A percentile compares a stretch with the other conserved stretches of the same genome.
These are phyloP conservation scores for Pipistrellus kuhlii DNA, from an alignment of 2,797 vertebrate genomes.

Conservation along the genomic window DNA sequence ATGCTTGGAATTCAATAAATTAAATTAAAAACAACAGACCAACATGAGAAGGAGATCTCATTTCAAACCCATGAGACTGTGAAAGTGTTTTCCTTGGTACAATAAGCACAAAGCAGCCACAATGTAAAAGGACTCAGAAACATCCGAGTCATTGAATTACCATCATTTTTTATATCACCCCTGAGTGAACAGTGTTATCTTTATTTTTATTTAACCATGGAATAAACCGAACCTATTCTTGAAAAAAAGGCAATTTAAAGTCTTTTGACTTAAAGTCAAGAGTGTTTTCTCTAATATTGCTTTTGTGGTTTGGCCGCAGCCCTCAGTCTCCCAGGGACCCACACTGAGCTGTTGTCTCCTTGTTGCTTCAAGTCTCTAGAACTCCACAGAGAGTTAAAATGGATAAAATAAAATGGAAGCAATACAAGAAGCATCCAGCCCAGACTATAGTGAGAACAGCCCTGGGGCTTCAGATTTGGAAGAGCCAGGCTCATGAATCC, in stretches of 20 bases:
- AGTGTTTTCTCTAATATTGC: not conserved
- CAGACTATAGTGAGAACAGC: not conserved
- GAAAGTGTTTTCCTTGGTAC: slow-evolving; percentile 69
- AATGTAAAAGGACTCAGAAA: not conserved
- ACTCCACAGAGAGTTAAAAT: slow-evolving; percentile 4
- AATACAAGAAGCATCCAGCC: not conserved
- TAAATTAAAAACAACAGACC: slow-evolving; percentile 66
- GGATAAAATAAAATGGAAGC: slow-evolving; percentile 40
- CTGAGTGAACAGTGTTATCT: slow-evolving; percentile 35
- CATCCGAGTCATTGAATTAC: slow-evolving; percentile 30
- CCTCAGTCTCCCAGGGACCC: not conserved
- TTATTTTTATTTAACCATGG: slow-evolving; percentile 52
- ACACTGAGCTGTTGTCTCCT: slow-evolving; percentile 1
- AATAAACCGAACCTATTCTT: slow-evolving; percentile 62
- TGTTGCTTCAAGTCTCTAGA: slow-evolving; percentile 22
- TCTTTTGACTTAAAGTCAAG: slow-evolving; percentile 28
- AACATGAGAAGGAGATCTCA: slow-evolving; percentile 46
- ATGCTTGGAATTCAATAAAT: slow-evolving; percentile 53
- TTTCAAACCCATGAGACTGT: slow-evolving; percentile 54
- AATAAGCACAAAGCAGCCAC: not conserved
- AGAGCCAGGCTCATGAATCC: not conserved
- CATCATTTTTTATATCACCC: slow-evolving; percentile 51
- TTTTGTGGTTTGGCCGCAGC: not conserved
- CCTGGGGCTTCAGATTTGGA: not conserved
- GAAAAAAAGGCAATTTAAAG: slow-evolving; percentile 63